These are phyloP conservation scores for Taxidea taxus DNA, from an alignment of 2,113 vertebrate genomes.

Conservation along the genomic window DNA sequence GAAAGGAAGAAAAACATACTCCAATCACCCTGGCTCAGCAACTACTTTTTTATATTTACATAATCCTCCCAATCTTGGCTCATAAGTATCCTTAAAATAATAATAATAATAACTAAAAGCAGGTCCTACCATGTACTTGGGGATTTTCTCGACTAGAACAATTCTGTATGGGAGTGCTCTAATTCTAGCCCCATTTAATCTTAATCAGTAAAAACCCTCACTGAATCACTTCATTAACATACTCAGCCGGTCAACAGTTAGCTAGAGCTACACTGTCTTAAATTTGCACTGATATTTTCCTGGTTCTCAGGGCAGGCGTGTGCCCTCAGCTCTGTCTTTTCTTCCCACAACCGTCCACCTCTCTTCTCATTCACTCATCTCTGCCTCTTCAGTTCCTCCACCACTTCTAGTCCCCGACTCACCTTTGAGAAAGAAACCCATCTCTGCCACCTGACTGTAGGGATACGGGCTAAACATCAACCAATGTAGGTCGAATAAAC, in stretches of 20 bases:
- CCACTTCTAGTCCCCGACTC: background rate
- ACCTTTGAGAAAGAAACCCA: background rate
- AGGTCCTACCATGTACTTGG: background rate
- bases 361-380: background rate
- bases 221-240: constrained; percentile 50
- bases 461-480: background rate
- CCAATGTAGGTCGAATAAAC: background rate
- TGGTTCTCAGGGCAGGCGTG: background rate
- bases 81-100: background rate
- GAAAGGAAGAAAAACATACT: constrained; percentile 1
- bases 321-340: background rate
- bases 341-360: too few relatives aligned
- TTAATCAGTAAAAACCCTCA: constrained; percentile 43
- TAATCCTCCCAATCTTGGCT: constrained; percentile 23
- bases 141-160: constrained; percentile 34
- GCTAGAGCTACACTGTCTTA: background rate
- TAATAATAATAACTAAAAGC: background rate
- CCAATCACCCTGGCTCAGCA: background rate
- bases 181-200: constrained; percentile 38
- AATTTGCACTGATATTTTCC: background rate
- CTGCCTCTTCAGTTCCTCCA: background rate
- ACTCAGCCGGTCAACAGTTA: background rate
- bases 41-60: constrained; percentile 19
- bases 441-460: background rate
- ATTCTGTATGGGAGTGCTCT: background rate